A percentile compares a stretch with the other conserved stretches of the same genome.
Evolutionary conservation across 1,140 invertebrate genomes (phyloP).

Genomic region (Akabosia matsudoensis): DNA sequence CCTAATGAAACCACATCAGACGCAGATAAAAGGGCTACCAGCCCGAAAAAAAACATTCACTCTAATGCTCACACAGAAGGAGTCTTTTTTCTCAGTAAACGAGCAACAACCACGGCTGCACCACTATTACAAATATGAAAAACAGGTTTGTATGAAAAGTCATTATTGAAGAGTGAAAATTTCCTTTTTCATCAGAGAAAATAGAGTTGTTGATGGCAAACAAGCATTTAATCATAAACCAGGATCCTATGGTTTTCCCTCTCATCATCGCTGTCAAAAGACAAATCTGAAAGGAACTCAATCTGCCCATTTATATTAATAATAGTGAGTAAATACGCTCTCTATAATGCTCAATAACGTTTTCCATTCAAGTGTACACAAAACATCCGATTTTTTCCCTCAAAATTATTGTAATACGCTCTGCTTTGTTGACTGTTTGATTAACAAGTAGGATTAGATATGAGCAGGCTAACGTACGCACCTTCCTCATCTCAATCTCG

Average conservation of each 20-base stretch:
- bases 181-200: neutral
- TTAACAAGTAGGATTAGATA: too few species aligned
- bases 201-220: neutral
- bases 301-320: neutral
- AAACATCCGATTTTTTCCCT: too few species aligned
- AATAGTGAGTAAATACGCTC: neutral
- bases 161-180: neutral
- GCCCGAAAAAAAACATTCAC: neutral
- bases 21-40: constrained; percentile 15
- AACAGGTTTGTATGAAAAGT: neutral
- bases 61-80: neutral
- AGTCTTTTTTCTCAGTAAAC: neutral
- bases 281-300: neutral
- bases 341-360: neutral
- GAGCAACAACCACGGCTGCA: neutral
- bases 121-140: neutral
- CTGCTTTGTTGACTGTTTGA: neutral
- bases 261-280: neutral
- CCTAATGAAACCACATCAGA: constrained; percentile 24
- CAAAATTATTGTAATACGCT: neutral
- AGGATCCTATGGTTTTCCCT: neutral
- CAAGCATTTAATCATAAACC: constrained; percentile 18
- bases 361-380: neutral
- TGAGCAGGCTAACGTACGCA: too few species aligned
- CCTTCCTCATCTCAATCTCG: too few species aligned